A percentile compares a stretch with the other conserved stretches of the same genome.
phyloP scores from a whole-genome alignment of 2,797 vertebrate genomes.

The Oreonectes daqikongensis region DNA sequence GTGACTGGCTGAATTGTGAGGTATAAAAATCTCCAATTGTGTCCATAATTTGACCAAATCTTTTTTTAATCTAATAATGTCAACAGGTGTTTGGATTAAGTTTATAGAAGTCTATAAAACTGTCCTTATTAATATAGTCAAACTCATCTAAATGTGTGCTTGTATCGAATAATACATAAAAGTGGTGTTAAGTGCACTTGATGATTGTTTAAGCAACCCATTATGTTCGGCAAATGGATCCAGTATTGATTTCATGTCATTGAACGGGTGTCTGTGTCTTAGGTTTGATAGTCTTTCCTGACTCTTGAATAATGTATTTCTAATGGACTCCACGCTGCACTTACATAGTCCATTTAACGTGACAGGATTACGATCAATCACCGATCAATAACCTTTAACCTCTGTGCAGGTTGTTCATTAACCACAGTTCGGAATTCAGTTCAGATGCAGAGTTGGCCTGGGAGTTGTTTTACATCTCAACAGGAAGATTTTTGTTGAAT shows the following conservation, averaged over 20 bases:
- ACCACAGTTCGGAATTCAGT: conserved; percentile 26
- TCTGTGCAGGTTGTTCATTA: conserved; percentile 21
- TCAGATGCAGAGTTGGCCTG: conserved; percentile 4
- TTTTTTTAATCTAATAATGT: not conserved
- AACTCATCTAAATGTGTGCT: not conserved
- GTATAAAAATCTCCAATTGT: not conserved
- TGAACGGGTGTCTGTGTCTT: conserved; percentile 38
- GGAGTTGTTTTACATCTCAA: conserved; percentile 18
- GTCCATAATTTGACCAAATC: not conserved
- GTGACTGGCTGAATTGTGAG: conserved; percentile 16
- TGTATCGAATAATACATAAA: conserved; percentile 49
- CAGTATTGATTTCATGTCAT: conserved; percentile 52
- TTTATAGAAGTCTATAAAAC: not conserved
- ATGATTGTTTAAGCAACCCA: conserved; percentile 54
- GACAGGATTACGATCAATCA: conserved; percentile 36
- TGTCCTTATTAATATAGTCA: not conserved
- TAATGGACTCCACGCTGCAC: conserved; percentile 45
- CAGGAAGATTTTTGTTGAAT: conserved; percentile 43
- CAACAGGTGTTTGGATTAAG: not conserved
- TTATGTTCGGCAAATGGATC: conserved; percentile 55
- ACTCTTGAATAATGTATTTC: conserved; percentile 58
- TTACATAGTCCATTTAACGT: conserved; percentile 47
- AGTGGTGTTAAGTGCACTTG: conserved; percentile 51
- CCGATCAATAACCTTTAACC: conserved; percentile 50
- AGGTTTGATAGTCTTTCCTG: conserved; percentile 43